These are phyloP conservation scores for Hymenochirus boettgeri DNA, from an alignment of 2,113 vertebrate genomes.

Conservation along the genomic window DNA sequence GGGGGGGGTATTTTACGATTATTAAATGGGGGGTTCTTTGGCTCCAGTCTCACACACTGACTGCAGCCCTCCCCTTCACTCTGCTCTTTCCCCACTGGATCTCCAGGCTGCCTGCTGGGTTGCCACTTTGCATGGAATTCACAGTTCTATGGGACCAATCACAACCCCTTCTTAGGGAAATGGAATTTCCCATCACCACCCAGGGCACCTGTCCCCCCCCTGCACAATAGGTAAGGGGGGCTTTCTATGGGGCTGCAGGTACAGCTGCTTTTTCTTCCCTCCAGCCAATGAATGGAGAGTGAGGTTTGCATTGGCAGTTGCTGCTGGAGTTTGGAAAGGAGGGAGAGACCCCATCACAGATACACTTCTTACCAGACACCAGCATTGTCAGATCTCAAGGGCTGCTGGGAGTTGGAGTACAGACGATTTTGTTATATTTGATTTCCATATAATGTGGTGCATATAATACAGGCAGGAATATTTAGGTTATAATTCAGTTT, in stretches of 20 bases:
- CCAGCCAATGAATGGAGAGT: background rate
- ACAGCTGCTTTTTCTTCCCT: background rate
- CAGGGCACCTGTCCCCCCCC: background rate
- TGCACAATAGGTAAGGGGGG: background rate
- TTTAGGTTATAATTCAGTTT: too few relatives aligned
- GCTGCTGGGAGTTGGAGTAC: too few relatives aligned
- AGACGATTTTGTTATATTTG: too few relatives aligned
- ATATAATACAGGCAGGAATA: too few relatives aligned
- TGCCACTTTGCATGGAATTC: slow-evolving; percentile 97
- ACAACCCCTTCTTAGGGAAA: slow-evolving; percentile 76
- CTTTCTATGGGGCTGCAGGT: background rate
- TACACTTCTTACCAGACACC: too few relatives aligned
- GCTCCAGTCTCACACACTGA: slow-evolving; percentile 64
- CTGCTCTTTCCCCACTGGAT: slow-evolving; percentile 62
- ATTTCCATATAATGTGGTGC: too few relatives aligned
- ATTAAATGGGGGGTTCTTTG: slow-evolving; percentile 34
- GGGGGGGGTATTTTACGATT: too few relatives aligned
- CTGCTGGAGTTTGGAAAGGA: background rate
- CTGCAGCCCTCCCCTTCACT: slow-evolving; percentile 77
- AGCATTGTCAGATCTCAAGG: too few relatives aligned
- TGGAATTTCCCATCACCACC: slow-evolving; percentile 55
- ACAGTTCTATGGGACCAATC: slow-evolving; percentile 80
- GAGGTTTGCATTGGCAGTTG: background rate
- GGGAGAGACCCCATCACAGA: too few relatives aligned
- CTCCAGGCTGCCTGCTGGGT: slow-evolving; percentile 73